These are phyloP conservation scores for Deroplatys truncata DNA, from an alignment of 2,888 invertebrate genomes.

Conservation along the genomic window DNA sequence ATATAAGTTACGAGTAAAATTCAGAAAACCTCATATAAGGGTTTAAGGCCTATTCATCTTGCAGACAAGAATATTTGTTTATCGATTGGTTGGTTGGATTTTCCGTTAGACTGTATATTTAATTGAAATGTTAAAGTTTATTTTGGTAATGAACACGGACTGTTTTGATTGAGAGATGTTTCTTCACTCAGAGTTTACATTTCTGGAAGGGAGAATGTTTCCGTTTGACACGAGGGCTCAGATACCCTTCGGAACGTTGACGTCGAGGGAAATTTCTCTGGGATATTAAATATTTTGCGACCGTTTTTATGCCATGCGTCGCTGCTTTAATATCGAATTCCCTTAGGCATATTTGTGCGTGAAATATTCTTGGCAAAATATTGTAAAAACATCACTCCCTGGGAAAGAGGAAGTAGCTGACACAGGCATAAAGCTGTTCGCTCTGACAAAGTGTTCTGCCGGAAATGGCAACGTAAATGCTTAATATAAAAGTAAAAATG, in stretches of 20 bases:
- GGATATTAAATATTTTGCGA: slow-evolving; percentile 8
- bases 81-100: neutral
- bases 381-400: neutral
- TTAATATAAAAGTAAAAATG: neutral
- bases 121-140: neutral
- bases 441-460: neutral
- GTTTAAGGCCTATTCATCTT: too few relatives aligned
- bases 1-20: too few relatives aligned
- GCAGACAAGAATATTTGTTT: too few relatives aligned
- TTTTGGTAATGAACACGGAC: neutral
- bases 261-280: neutral
- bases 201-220: neutral
- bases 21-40: too few relatives aligned
- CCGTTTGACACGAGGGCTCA: neutral
- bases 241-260: neutral
- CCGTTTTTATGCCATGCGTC: neutral
- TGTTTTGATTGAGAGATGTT: neutral
- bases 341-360: neutral
- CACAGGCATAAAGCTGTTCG: neutral
- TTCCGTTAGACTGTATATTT: neutral
- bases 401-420: neutral
- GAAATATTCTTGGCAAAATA: neutral
- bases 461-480: neutral
- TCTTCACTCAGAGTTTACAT: neutral
- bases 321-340: neutral